Conservation (phyloP, 2,113 vertebrate genomes). For the Hippocampus barbouri region DNA sequence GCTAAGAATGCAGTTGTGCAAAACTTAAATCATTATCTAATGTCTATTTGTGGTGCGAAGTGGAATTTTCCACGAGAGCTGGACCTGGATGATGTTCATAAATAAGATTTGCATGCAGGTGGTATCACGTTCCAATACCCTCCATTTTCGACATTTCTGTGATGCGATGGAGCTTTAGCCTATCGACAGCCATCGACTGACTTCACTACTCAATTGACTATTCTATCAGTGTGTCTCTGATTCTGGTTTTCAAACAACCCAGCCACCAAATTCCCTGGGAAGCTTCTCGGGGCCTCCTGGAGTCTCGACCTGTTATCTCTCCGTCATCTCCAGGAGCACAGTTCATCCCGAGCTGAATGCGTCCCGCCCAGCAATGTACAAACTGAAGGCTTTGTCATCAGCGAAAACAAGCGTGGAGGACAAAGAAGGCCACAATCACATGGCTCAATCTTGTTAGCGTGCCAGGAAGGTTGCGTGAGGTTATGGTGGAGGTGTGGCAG, state of each 20-base stretch:
- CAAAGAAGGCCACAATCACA: slow-evolving; percentile 26
- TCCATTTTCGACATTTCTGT: too few relatives aligned
- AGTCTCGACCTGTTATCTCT: too few relatives aligned
- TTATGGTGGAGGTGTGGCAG: neutral
- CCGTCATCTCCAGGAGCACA: too few relatives aligned
- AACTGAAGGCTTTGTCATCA: neutral
- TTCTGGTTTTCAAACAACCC: too few relatives aligned
- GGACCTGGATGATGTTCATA: neutral
- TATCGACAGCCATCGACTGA: too few relatives aligned
- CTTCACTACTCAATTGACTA: too few relatives aligned
- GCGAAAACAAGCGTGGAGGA: slow-evolving; percentile 19
- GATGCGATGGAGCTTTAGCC: too few relatives aligned
- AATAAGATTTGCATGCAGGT: neutral
- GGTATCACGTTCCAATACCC: neutral
- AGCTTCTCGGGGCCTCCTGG: too few relatives aligned
- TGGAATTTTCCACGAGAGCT: neutral
- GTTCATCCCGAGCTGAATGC: neutral
- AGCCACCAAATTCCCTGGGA: too few relatives aligned
- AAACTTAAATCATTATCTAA: neutral
- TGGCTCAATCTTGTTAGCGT: neutral
- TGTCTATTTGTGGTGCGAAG: neutral
- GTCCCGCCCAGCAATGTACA: neutral
- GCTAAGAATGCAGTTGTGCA: neutral
- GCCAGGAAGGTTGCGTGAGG: neutral
- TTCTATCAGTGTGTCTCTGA: neutral